Percentiles rank a stretch among this genome's conserved stretches.
phyloP scores from a whole-genome alignment of 1,140 invertebrate species.

The Drosophila insularis region DNA sequence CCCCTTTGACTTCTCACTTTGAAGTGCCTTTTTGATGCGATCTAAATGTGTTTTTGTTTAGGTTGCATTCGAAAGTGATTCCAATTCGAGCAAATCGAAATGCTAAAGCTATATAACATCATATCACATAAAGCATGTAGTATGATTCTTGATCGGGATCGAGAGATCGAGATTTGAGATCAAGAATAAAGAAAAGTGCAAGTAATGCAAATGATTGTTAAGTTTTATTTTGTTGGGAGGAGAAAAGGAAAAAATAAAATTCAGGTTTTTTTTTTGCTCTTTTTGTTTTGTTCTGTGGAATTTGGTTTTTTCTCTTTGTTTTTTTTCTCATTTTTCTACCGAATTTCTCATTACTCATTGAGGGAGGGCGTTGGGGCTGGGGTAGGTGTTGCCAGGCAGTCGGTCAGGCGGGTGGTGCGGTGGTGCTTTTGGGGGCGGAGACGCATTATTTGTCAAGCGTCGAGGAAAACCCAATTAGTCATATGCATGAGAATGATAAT shows the following conservation, averaged over 20 bases:
- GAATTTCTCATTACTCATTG: conserved; percentile 9
- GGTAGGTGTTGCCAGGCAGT: background rate
- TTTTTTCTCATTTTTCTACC: conserved; percentile 29
- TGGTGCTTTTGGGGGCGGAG: background rate
- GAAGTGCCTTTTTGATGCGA: conserved; percentile 49
- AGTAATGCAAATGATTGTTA: conserved; percentile 9
- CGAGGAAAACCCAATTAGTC: conserved; percentile 78
- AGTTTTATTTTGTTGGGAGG: background rate
- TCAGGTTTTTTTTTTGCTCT: background rate
- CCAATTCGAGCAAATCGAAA: conserved; percentile 42
- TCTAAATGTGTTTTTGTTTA: conserved; percentile 48
- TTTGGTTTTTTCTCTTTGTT: conserved; percentile 16
- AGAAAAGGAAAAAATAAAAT: background rate
- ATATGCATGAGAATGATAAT: conserved; percentile 32
- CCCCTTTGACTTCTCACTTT: conserved; percentile 33
- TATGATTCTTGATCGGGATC: too few species aligned
- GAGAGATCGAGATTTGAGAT: background rate
- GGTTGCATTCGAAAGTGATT: conserved; percentile 50
- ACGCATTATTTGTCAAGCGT: conserved; percentile 47
- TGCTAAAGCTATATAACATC: conserved; percentile 2
- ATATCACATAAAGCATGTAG: conserved; percentile 1
- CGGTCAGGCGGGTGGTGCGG: background rate
- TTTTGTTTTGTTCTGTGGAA: conserved; percentile 7
- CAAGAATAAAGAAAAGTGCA: conserved; percentile 11
- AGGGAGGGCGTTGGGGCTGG: background rate